Percentiles rank a stretch among this genome's conserved stretches.
phyloP scores from a whole-genome alignment of 2,113 vertebrate genomes.

The Antechinus stuartii region DNA sequence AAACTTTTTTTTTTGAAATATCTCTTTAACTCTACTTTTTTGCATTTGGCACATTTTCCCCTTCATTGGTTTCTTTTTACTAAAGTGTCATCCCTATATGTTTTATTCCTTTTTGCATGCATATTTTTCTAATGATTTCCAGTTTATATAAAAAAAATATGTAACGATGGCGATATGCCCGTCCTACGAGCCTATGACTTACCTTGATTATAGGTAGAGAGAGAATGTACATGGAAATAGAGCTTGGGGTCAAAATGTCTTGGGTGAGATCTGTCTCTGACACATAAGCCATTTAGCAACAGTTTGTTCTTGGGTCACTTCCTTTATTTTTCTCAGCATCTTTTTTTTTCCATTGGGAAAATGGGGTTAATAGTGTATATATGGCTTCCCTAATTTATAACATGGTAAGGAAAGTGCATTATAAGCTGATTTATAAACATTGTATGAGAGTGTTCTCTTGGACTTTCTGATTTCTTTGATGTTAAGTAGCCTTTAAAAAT shows the following conservation, averaged over 20 bases:
- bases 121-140: slow-evolving; percentile 14
- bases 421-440: not conserved
- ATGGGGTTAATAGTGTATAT: not conserved
- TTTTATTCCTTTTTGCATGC: not conserved
- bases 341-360: not conserved
- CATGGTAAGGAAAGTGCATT: not conserved
- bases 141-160: not conserved
- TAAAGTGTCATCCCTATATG: not conserved
- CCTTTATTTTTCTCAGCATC: not conserved
- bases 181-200: not conserved
- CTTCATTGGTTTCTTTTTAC: slow-evolving; percentile 10
- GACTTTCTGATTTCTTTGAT: not conserved
- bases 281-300: not conserved
- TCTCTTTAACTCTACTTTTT: not conserved
- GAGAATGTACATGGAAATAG: not conserved
- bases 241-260: not conserved
- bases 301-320: not conserved
- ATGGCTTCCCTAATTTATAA: not conserved
- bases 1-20: not conserved
- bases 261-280: not conserved
- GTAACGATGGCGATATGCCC: not conserved
- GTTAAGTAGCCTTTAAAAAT: not conserved
- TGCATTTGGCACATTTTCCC: not conserved
- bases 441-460: not conserved
- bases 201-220: not conserved